Evolutionary conservation across 2,113 vertebrate species (phyloP).

Genomic region (Misgurnus anguillicaudatus): DNA sequence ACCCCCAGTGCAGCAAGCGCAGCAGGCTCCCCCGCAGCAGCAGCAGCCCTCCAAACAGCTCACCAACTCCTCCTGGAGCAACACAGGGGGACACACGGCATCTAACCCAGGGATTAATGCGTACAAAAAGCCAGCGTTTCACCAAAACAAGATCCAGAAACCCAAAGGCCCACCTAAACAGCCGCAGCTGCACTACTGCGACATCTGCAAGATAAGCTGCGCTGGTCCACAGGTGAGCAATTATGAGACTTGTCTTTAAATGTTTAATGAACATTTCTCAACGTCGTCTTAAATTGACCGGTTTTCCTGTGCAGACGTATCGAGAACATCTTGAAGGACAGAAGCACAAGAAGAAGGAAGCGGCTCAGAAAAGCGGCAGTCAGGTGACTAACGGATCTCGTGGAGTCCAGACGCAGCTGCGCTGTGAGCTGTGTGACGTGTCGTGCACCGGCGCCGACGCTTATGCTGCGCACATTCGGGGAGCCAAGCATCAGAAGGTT

Average conservation of each 20-base stretch:
- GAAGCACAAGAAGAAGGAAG: constrained; percentile 84
- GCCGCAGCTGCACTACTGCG: constrained; percentile 82
- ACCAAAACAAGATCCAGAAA: constrained; percentile 73
- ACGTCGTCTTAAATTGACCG: neutral
- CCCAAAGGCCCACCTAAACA: constrained; percentile 74
- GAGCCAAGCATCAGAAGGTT: constrained; percentile 81
- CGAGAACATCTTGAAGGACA: constrained; percentile 81
- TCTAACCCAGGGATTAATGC: constrained; percentile 55
- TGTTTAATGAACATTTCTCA: no score
- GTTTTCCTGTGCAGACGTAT: constrained; percentile 70
- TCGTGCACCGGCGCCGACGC: constrained; percentile 79
- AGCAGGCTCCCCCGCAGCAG: constrained; percentile 58
- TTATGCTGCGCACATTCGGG: constrained; percentile 70
- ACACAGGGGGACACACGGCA: constrained; percentile 67
- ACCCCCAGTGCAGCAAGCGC: constrained; percentile 53
- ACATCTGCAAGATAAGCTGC: constrained; percentile 86
- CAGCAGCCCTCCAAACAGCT: constrained; percentile 66
- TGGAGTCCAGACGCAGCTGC: constrained; percentile 72
- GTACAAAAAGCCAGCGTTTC: constrained; percentile 73
- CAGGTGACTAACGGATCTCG: constrained; percentile 60
- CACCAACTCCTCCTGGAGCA: constrained; percentile 71
- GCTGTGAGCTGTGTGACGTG: constrained; percentile 79
- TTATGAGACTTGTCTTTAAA: neutral
- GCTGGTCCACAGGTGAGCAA: constrained; percentile 81
- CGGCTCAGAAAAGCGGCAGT: constrained; percentile 71